Base-by-base conservation (phyloP, 2,113 vertebrate species). In the Phaethornis superciliosus region DNA sequence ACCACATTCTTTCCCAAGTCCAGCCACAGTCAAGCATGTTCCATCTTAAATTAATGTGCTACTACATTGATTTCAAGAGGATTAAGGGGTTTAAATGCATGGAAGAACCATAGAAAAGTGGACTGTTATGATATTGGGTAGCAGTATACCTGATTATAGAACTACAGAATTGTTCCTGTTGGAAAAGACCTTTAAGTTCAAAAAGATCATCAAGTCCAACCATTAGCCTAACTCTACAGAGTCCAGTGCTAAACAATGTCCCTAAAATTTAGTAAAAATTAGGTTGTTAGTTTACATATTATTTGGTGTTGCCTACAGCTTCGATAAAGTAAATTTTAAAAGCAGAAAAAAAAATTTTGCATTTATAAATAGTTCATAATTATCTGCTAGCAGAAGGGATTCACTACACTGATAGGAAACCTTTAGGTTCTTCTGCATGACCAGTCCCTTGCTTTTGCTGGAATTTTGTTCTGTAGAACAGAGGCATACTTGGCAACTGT, bases 401-500 rank as follows among this genome's bases (percentile, higher is more conserved):
- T 83, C 22, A 67, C 63, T 32, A 30, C 55, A 84, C 12, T 59
- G 28, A 28, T 65, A 91, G 46, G 59, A 94, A 89, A 88, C 49
- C 74, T 65, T 87, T 63, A 28, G 63, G 64, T 65, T 96, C 87
- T 95, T 83, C 83, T 90, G 56, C 23, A 70, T 90, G 85, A 75
- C 67, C 91, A 81, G 46, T 68, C 80, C 74, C 86, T 55, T 67
- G 72, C 2, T 91, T 92, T 83, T 85, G 58, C 63, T 93, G 60
- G 67, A 93, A 81, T 91, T 91, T 92, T 86, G 55, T 83, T 88
- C 69, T 94, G 93, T 95, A 85, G 64, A 90, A 62, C 88, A 42
- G 12, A 78, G 67, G 15, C 12, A 6, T 42, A 18, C 35, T 87
- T 93, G 76, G 85, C 81, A 86, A 60, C 7, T 33, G 64, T 70